Percentiles rank a stretch among this genome's conserved stretches.
Evolutionary conservation across 1,140 invertebrate genomes (phyloP).

Genomic region (Trichoplusia ni): DNA sequence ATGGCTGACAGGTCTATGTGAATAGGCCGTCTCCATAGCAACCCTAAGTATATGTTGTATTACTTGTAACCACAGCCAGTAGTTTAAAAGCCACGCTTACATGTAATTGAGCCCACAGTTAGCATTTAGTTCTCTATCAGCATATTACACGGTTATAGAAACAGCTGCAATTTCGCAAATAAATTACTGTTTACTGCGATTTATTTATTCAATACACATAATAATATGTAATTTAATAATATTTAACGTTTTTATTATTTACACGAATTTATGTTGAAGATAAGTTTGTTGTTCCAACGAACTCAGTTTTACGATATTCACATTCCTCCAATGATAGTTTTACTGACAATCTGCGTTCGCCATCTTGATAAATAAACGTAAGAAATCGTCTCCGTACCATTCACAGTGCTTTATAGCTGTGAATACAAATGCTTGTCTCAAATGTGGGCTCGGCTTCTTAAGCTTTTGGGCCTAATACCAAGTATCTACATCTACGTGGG

Average conservation of each 20-base stretch:
- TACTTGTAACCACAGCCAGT: conserved; percentile 6
- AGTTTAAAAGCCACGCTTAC: conserved; percentile 2
- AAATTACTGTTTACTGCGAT: not conserved
- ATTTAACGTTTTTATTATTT: too few species aligned
- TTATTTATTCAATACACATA: too few species aligned
- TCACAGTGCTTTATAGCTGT: conserved; percentile 8
- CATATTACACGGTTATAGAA: not conserved
- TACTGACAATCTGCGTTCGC: conserved; percentile 12
- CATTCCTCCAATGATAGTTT: not conserved
- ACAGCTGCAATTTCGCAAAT: not conserved
- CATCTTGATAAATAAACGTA: conserved; percentile 10
- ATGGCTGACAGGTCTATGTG: not conserved
- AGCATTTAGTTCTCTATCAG: not conserved
- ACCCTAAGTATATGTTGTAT: not conserved
- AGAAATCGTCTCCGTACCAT: conserved; percentile 9
- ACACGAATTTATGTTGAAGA: too few species aligned
- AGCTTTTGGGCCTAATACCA: conserved; percentile 10
- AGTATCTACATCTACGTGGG: conserved; percentile 61
- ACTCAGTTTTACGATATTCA: not conserved
- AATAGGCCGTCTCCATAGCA: not conserved
- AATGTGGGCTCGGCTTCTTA: conserved; percentile 1
- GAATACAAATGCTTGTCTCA: conserved; percentile 11
- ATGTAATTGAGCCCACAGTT: conserved; percentile 8
- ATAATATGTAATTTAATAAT: too few species aligned
- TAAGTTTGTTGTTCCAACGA: too few species aligned